Evolutionary conservation across 2,888 invertebrate genomes (phyloP), one percentile per base, ranked within the genome.

Genomic region (Melanargia galathea): DNA sequence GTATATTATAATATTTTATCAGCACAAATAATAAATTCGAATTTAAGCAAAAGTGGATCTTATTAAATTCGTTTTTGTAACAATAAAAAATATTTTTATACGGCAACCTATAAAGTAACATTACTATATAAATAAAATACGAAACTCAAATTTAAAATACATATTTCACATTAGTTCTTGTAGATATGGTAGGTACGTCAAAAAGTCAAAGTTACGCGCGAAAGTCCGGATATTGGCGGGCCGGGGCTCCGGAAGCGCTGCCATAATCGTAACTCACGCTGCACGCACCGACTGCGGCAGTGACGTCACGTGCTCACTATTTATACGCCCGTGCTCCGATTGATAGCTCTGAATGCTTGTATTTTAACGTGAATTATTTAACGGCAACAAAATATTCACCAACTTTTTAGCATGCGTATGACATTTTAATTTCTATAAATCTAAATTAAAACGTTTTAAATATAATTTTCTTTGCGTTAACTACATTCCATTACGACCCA

Each of bases 211-310:
- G 43, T 38, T 26, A 58, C 20, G 45, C 54, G 16, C 62, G 40
- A 62, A 60, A 38, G 24, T 54, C 62, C 67, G 65, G 60, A 63
- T 67, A 67, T 67, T 65, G 49, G 58, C 54, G 45, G 57, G 58
- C 48, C 46, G 58, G 10, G 35, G 35, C 48, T 16, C 20, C 33
- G 48, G 58, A 58, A 58, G 6, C 46, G n/a, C 24, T 22, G 46
- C 58, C 35, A 48, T 58, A 58, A 58, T 18, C 33, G 22, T 58
- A 58, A 58, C 46, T 58, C 58, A 48, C 48, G 48, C 58, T 22
- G 33, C 58, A 58, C 58, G 58, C 58, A 58, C 58, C 58, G 48
- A 58, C 58, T 58, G 46, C 48, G 58, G 58, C 46, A 48, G 33
- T 48, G 48, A 48, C 58, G 58, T 58, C 48, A 48, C 58, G 58